phyloP scores from a whole-genome alignment of 2,113 vertebrate genomes.

The Mungos mungo region DNA sequence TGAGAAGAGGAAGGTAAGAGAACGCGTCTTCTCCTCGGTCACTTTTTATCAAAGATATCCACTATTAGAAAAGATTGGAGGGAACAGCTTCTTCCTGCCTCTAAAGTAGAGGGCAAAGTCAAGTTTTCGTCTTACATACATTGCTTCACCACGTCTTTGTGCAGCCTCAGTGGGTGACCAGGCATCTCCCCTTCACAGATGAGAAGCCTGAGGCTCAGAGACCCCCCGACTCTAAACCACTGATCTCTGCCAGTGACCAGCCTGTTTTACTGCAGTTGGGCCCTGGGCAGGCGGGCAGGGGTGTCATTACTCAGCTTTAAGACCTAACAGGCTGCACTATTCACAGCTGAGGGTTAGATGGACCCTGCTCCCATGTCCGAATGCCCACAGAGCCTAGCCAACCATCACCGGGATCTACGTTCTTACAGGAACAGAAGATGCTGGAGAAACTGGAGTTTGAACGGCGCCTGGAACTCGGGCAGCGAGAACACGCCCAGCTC shows the following conservation, averaged over 20 bases:
- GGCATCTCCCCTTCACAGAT: neutral
- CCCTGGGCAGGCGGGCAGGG: neutral
- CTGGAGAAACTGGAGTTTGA: conserved; percentile 95
- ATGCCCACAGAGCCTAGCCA: neutral
- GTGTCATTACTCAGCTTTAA: neutral
- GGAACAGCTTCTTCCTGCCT: neutral
- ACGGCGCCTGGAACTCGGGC: conserved; percentile 87
- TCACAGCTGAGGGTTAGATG: neutral
- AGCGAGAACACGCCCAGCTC: conserved; percentile 91
- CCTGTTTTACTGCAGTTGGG: neutral
- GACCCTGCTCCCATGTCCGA: neutral
- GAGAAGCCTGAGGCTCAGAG: neutral
- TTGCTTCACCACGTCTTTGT: fast-evolving
- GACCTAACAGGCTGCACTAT: neutral
- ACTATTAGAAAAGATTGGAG: neutral
- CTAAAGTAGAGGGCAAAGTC: neutral
- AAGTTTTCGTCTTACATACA: neutral
- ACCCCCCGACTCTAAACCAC: neutral
- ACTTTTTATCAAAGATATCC: neutral
- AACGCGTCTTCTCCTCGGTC: neutral
- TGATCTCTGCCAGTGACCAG: neutral
- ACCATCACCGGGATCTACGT: neutral
- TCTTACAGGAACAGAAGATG: conserved; percentile 89
- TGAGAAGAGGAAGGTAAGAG: conserved; percentile 94
- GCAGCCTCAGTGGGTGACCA: neutral